Evolutionary conservation across 2,888 invertebrate species (phyloP).

Genomic region (Nomada goodeniana): DNA sequence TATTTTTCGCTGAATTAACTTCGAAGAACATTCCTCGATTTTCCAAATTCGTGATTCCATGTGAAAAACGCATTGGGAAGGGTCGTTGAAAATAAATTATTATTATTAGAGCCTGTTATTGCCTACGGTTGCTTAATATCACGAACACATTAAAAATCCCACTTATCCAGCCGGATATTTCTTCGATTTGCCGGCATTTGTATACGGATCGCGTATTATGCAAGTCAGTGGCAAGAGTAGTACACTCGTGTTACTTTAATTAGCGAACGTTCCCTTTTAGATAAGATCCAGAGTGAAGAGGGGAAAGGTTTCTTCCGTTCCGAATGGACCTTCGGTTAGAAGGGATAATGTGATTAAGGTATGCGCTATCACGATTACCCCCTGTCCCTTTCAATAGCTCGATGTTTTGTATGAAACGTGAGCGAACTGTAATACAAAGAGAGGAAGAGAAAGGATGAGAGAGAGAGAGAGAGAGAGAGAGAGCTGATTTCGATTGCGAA

Average conservation of each 20-base stretch:
- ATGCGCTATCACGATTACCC: conserved; percentile 69
- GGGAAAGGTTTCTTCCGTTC: conserved; percentile 16
- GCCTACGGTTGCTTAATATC: background rate
- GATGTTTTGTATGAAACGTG: conserved; percentile 1
- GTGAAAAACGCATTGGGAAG: no score
- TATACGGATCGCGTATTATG: conserved; percentile 32
- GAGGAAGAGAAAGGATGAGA: background rate
- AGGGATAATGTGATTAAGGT: conserved; percentile 72
- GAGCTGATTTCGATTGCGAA: conserved; percentile 1
- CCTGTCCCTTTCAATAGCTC: conserved; percentile 49
- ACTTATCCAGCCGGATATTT: conserved; percentile 36
- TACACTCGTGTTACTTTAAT: conserved; percentile 69
- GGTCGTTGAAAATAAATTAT: no score
- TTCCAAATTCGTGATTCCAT: no score
- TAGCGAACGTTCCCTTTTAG: conserved; percentile 62
- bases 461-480: background rate
- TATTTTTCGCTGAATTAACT: no score
- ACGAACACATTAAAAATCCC: conserved; percentile 8
- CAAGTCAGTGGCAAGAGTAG: conserved; percentile 41
- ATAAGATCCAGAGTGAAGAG: conserved; percentile 63
- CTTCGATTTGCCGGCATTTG: conserved; percentile 26
- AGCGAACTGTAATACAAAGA: background rate
- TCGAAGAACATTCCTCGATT: no score
- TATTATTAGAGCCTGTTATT: no score
- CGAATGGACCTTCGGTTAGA: conserved; percentile 37